Evolutionary conservation across 1,140 invertebrate genomes (phyloP).

Genomic region (Heliconius himera): DNA sequence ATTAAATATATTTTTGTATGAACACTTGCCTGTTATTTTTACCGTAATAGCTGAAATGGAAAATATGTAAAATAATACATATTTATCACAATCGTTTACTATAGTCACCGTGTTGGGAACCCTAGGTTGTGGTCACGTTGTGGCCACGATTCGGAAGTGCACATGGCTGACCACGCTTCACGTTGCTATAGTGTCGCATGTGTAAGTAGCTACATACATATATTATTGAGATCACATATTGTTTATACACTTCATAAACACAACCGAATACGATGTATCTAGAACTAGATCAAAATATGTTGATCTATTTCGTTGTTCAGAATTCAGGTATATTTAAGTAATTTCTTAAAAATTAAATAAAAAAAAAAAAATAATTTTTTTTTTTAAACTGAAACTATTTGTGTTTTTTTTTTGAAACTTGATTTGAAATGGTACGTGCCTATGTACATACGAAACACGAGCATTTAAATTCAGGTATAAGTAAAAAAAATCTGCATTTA

Average conservation of each 20-base stretch:
- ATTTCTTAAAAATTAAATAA: too few species aligned
- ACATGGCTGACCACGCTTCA: slow-evolving; percentile 57
- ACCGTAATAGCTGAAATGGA: neutral
- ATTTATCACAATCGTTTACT: neutral
- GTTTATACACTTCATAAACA: neutral
- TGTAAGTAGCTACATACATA: neutral
- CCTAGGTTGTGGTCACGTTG: slow-evolving; percentile 62
- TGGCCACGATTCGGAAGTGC: slow-evolving; percentile 52
- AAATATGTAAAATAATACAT: neutral
- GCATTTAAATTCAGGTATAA: too few species aligned
- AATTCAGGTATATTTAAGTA: too few species aligned
- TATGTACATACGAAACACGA: too few species aligned
- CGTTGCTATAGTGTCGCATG: slow-evolving; percentile 45
- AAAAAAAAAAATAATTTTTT: too few species aligned
- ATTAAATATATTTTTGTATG: neutral
- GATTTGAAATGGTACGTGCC: too few species aligned
- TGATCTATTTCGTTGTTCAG: neutral
- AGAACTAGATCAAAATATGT: neutral
- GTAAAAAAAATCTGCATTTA: too few species aligned
- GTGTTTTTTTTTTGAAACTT: too few species aligned
- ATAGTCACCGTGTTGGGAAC: slow-evolving; percentile 18
- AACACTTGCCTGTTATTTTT: neutral
- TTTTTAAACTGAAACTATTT: too few species aligned
- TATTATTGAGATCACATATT: neutral
- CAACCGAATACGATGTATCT: neutral